Percentiles rank a stretch among this genome's conserved stretches.
These are phyloP conservation scores for Drosophila kepulauana DNA, from an alignment of 1,140 invertebrate genomes.

Conservation along the genomic window DNA sequence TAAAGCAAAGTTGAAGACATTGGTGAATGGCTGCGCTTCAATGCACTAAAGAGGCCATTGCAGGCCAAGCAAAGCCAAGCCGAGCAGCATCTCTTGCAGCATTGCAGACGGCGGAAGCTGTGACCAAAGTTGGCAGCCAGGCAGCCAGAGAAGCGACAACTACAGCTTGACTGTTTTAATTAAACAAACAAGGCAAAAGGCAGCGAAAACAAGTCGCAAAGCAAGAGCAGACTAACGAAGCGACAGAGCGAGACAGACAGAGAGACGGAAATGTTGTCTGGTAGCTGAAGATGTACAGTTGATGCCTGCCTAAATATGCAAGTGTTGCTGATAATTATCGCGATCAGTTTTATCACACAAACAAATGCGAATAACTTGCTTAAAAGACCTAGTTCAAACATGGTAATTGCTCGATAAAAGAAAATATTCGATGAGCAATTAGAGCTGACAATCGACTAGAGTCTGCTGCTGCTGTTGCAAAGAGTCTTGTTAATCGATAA, in stretches of 20 bases:
- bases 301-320: too few relatives aligned
- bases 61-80: background rate
- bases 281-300: slow-evolving; percentile 57
- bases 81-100: slow-evolving; percentile 3
- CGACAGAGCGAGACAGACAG: slow-evolving; percentile 14
- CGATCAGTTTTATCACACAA: slow-evolving; percentile 6
- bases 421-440: slow-evolving; percentile 37
- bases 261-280: slow-evolving; percentile 41
- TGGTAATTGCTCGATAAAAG: slow-evolving; percentile 14
- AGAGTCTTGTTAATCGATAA: slow-evolving; percentile 61
- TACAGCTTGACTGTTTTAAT: slow-evolving; percentile 71
- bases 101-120: slow-evolving; percentile 68
- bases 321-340: slow-evolving; percentile 7
- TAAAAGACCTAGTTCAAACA: background rate
- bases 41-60: slow-evolving; percentile 73
- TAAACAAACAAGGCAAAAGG: slow-evolving; percentile 71
- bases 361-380: slow-evolving; percentile 6
- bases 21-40: slow-evolving; percentile 80
- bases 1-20: slow-evolving; percentile 46
- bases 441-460: slow-evolving; percentile 41
- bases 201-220: slow-evolving; percentile 10
- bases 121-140: slow-evolving; percentile 73
- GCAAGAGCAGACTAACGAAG: slow-evolving; percentile 20
- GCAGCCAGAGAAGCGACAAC: slow-evolving; percentile 44
- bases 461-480: background rate